A percentile compares a stretch with the other conserved stretches of the same genome.
Evolutionary conservation across 1,140 invertebrate species (phyloP).

Genomic region (Campodea augens): DNA sequence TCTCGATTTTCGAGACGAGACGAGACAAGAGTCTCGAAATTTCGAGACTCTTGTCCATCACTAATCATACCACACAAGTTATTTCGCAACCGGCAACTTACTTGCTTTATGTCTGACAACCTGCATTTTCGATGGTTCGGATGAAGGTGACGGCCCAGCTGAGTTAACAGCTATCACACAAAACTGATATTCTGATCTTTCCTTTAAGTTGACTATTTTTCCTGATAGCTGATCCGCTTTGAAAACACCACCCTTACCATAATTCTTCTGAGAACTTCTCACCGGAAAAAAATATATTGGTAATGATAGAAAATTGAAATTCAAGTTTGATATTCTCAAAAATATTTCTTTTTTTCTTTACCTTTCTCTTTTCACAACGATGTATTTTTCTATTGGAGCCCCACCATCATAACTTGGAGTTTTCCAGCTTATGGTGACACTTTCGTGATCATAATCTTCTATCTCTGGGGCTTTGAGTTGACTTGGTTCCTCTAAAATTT

Average conservation of each 20-base stretch:
- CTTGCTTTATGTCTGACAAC: conserved; percentile 72
- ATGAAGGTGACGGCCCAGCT: conserved; percentile 77
- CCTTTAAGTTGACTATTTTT: conserved; percentile 68
- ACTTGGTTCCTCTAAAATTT: conserved; percentile 44
- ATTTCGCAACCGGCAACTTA: too few species aligned
- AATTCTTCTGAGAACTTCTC: conserved; percentile 48
- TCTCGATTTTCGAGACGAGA: too few species aligned
- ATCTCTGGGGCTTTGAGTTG: conserved; percentile 82
- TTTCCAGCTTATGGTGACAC: conserved; percentile 84
- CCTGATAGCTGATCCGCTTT: conserved; percentile 51
- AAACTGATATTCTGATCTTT: conserved; percentile 87
- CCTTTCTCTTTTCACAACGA: conserved; percentile 90
- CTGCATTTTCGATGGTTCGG: conserved; percentile 80
- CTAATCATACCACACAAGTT: too few species aligned
- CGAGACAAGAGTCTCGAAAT: too few species aligned
- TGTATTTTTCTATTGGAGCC: conserved; percentile 85
- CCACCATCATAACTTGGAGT: conserved; percentile 84
- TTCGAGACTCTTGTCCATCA: too few species aligned
- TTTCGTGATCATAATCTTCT: conserved; percentile 81
- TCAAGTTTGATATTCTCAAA: too few species aligned
- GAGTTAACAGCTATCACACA: conserved; percentile 89
- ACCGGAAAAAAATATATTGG: conserved; percentile 5
- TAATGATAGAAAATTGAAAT: too few species aligned
- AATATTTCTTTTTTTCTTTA: too few species aligned
- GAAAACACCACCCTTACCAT: conserved; percentile 59